Evolutionary conservation across 2,797 vertebrate genomes (phyloP).

Genomic region (Ctenosaura bakeri): DNA sequence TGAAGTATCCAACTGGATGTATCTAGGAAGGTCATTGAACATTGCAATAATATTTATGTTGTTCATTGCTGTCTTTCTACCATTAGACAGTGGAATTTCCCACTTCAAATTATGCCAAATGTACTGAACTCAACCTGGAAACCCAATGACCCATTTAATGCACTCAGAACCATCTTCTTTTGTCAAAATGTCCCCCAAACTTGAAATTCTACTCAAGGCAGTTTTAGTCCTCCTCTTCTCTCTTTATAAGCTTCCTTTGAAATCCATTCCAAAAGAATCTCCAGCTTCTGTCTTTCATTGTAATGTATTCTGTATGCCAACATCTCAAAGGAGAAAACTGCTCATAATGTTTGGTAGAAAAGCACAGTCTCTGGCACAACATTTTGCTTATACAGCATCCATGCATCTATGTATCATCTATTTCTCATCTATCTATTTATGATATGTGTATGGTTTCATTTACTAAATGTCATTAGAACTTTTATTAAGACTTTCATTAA

Average conservation of each 20-base stretch:
- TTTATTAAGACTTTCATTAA: conserved; percentile 49
- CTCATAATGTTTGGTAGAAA: neutral
- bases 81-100: neutral
- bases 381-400: conserved; percentile 27
- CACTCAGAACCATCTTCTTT: neutral
- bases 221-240: conserved; percentile 46
- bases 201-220: neutral
- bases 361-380: conserved; percentile 11
- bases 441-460: conserved; percentile 6
- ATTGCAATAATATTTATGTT: neutral
- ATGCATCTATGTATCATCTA: neutral
- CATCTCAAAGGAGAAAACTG: neutral
- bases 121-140: neutral
- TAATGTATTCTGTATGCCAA: neutral
- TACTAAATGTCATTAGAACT: conserved; percentile 19
- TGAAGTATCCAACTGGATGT: conserved; percentile 18
- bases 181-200: neutral
- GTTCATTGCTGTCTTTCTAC: conserved; percentile 3
- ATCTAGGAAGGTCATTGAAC: conserved; percentile 17
- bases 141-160: neutral
- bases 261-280: neutral
- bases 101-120: neutral
- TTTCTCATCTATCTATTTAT: neutral
- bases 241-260: neutral
- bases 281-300: conserved; percentile 20